Base-by-base conservation (phyloP, 2,888 invertebrate genomes). In the Tridacna gigas region DNA sequence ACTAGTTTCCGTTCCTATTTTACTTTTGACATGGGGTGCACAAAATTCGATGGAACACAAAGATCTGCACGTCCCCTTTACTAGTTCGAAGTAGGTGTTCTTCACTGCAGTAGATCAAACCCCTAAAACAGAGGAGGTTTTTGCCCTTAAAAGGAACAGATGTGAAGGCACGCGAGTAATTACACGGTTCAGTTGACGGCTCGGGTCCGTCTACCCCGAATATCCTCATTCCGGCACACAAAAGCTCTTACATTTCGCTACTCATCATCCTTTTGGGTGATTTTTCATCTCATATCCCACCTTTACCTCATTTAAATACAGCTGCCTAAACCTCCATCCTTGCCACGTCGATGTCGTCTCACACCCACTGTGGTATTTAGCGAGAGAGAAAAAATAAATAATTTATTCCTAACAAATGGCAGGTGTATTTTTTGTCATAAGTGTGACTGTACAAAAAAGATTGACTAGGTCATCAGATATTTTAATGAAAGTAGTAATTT, bases 151-250 rank as follows among this genome's bases (percentile, higher is more conserved):
- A 51, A 18, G 74, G 82, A 82, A 65, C 86, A 84, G 86, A 86
- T 86, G 84, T 82, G 77, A 47, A 26, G 86, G 84, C 86, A 86
- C 84, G 86, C 86, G 86, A 86, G 80, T 84, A 82, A 86, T 84
- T 84, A 84, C 66, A 80, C 76, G 84, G 71, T 47, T 74, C 74
- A 63, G 37, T 37, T 51, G 51, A 22, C 77, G 28, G 67, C 26
- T 61, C 60, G 11, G 37, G 69, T 15, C 37, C 37, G 48, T 26
- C 74, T 28, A 28, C 45, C 20, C 66, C n/a, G 37, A 37, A 37
- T 47, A 45, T 61, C 71, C 77, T 56, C 77, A 71, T 69, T 56
- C 71, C 71, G 25, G n/a, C 48, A 22, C 60, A 74, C 74, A 74
- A 74, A 22, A 37, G 37, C 74, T 74, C 74, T 61, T 74, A 60